These are phyloP conservation scores for Parnassius apollo DNA, from an alignment of 2,888 invertebrate species.

Conservation along the genomic window DNA sequence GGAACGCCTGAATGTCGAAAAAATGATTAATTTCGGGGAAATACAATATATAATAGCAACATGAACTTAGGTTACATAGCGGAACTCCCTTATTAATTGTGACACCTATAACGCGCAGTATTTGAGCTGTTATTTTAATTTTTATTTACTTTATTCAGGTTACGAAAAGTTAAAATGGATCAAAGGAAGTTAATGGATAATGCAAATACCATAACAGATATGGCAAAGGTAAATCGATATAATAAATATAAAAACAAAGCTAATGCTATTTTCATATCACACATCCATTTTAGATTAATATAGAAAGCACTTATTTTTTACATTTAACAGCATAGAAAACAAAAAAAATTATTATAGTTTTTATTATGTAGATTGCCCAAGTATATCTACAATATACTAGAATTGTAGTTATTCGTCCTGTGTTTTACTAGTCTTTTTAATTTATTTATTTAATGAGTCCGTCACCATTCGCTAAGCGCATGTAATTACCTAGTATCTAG, in stretches of 20 bases:
- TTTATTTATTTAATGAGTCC: slow-evolving; percentile 5
- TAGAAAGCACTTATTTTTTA: slow-evolving; percentile 45
- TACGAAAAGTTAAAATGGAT: slow-evolving; percentile 99
- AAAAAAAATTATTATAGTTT: too few species aligned
- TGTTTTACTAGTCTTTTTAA: too few species aligned
- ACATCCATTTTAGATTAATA: slow-evolving; percentile 55
- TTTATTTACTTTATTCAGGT: slow-evolving; percentile 76
- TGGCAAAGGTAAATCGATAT: slow-evolving; percentile 94
- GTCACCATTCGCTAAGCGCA: slow-evolving; percentile 39
- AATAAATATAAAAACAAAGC: slow-evolving; percentile 35
- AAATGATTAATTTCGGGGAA: too few species aligned
- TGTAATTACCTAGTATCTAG: neutral
- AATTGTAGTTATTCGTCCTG: too few species aligned
- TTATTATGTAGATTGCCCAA: too few species aligned
- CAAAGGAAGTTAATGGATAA: slow-evolving; percentile 99
- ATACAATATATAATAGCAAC: too few species aligned
- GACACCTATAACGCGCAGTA: too few species aligned
- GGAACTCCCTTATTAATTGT: too few species aligned
- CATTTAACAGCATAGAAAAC: too few species aligned
- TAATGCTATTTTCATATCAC: slow-evolving; percentile 69
- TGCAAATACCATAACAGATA: slow-evolving; percentile 99
- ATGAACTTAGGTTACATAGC: too few species aligned
- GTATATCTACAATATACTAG: too few species aligned
- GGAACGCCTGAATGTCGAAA: too few species aligned
- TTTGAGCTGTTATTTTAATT: neutral